These are phyloP conservation scores for Cygnus buccinator DNA, from an alignment of 2,113 vertebrate genomes.

Conservation along the genomic window DNA sequence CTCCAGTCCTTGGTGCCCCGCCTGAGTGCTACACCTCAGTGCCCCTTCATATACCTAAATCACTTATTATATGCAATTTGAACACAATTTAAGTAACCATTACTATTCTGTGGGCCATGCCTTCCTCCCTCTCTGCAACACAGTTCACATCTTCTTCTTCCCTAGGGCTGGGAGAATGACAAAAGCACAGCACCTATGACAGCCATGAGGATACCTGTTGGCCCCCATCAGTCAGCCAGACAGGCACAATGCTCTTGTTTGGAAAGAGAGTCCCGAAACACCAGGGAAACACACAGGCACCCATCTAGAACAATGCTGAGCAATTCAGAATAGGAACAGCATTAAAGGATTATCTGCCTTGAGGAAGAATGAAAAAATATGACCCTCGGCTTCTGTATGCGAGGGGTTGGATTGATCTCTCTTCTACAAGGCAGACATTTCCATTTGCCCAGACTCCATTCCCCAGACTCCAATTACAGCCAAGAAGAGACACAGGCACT, in stretches of 20 bases:
- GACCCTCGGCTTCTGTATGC: not conserved
- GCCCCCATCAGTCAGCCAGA: not conserved
- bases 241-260: not conserved
- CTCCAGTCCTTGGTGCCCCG: not conserved
- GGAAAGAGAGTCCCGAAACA: not conserved
- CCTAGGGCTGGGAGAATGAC: not conserved
- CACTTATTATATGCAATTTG: not conserved
- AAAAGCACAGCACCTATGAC: not conserved
- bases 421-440: not conserved
- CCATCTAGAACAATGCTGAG: not conserved
- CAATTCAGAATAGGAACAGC: not conserved
- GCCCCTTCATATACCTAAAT: not conserved
- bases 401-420: not conserved
- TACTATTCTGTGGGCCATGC: not conserved
- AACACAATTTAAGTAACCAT: not conserved
- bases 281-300: not conserved
- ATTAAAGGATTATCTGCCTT: not conserved
- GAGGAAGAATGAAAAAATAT: constrained; percentile 1
- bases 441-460: not conserved
- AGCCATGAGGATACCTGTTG: not conserved
- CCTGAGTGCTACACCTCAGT: not conserved
- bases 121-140: not conserved
- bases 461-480: constrained; percentile 21
- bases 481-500: not conserved
- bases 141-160: not conserved